Conservation (phyloP, 2,888 invertebrate species). For the Tenthredo notha region DNA sequence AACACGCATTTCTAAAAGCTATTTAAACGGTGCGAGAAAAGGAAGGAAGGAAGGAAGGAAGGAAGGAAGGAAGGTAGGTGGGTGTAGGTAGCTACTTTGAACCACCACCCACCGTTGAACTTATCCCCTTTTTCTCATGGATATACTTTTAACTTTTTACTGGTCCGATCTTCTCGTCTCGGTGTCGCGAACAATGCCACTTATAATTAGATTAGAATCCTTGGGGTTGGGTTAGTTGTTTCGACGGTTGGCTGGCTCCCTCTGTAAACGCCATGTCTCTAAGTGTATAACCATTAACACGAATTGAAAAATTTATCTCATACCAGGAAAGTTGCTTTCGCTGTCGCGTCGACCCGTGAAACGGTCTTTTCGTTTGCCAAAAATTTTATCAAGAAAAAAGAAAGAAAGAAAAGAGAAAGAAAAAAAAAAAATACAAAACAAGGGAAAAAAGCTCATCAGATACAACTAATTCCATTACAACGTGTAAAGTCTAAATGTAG, state of each 20-base stretch:
- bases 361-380: not conserved
- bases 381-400: not conserved
- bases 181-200: constrained; percentile 32
- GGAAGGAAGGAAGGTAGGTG: not conserved
- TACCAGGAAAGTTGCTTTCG: not conserved
- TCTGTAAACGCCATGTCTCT: not conserved
- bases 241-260: not conserved
- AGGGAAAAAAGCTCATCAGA: not conserved
- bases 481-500: not conserved
- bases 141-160: constrained; percentile 30
- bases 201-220: constrained; percentile 48
- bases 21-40: constrained; percentile 32
- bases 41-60: not conserved
- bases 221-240: constrained; percentile 7
- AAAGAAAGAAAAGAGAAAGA: too few relatives aligned
- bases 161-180: not conserved
- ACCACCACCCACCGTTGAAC: not conserved
- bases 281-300: not conserved
- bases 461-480: not conserved
- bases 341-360: constrained; percentile 6
- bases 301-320: not conserved
- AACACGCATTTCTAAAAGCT: constrained; percentile 55
- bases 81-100: not conserved
- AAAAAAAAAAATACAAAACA: too few relatives aligned
- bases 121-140: constrained; percentile 18